A percentile compares a stretch with the other conserved stretches of the same genome.
phyloP scores from a whole-genome alignment of 1,140 invertebrate genomes.

The Formica selysi region DNA sequence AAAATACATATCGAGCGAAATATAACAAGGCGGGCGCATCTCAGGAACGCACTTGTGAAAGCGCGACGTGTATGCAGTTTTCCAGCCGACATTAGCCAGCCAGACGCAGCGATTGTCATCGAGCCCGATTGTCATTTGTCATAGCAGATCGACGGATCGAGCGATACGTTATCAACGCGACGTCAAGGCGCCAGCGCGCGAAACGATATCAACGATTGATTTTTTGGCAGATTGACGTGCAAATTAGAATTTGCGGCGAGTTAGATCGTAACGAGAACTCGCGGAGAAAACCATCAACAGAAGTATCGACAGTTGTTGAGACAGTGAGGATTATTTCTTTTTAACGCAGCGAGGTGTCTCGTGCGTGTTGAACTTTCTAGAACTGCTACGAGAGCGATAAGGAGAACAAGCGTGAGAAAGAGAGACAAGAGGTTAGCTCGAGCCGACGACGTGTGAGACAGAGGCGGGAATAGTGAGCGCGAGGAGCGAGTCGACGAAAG shows the following conservation, averaged over 20 bases:
- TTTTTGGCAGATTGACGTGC: background rate
- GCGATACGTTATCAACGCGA: background rate
- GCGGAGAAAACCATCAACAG: background rate
- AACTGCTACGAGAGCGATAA: conserved; percentile 41
- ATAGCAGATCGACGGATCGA: no score
- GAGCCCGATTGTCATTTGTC: no score
- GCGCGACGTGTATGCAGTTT: conserved; percentile 75
- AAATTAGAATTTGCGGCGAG: background rate
- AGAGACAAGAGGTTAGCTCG: conserved; percentile 28
- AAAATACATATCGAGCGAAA: background rate
- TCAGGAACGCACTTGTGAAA: conserved; percentile 28
- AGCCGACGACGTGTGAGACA: conserved; percentile 34
- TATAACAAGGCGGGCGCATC: background rate
- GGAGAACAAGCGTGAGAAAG: conserved; percentile 2
- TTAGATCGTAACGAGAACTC: background rate
- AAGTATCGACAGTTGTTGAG: background rate
- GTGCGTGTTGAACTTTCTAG: conserved; percentile 68
- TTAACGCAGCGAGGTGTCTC: background rate
- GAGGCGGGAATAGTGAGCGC: conserved; percentile 7
- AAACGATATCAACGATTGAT: conserved; percentile 18
- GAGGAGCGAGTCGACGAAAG: conserved; percentile 38
- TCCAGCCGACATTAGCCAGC: conserved; percentile 63
- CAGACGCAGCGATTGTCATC: conserved; percentile 5
- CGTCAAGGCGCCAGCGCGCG: background rate
- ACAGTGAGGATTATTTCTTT: conserved; percentile 26